A percentile compares a stretch with the other conserved stretches of the same genome.
phyloP scores from a whole-genome alignment of 2,888 invertebrate genomes.

The Polyploca ridens region DNA sequence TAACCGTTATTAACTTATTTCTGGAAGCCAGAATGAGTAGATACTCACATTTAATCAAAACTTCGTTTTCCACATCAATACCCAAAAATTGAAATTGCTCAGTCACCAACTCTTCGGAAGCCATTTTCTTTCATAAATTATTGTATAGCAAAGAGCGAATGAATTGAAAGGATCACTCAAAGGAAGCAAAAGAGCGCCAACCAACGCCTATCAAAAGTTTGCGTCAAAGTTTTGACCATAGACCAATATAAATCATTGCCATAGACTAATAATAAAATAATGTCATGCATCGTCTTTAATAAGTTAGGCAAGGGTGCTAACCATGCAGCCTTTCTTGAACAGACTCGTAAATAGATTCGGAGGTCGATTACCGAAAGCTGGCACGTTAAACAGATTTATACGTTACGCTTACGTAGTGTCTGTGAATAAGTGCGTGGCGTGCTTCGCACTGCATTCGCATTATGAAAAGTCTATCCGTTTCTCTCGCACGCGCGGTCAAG shows the following conservation, averaged over 20 bases:
- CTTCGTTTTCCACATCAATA: constrained; percentile 80
- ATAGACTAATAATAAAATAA: too few relatives aligned
- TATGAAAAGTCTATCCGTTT: too few relatives aligned
- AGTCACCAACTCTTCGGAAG: constrained; percentile 82
- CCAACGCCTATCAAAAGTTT: constrained; percentile 51
- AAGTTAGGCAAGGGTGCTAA: too few relatives aligned
- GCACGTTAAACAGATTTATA: too few relatives aligned
- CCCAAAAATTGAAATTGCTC: constrained; percentile 87
- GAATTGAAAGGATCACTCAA: constrained; percentile 27
- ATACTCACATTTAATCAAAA: constrained; percentile 84
- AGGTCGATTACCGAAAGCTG: too few relatives aligned
- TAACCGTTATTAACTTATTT: background rate
- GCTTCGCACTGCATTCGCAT: too few relatives aligned
- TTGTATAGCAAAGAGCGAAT: constrained; percentile 41
- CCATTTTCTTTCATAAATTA: constrained; percentile 76
- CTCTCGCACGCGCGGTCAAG: too few relatives aligned
- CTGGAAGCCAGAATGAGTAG: background rate
- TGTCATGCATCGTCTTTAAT: too few relatives aligned
- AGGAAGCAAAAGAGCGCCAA: constrained; percentile 49
- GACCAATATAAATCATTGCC: constrained; percentile 15
- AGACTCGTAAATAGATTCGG: too few relatives aligned
- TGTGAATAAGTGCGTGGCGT: too few relatives aligned
- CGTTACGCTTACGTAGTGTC: too few relatives aligned
- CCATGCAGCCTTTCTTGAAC: too few relatives aligned
- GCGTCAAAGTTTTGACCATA: constrained; percentile 36